A percentile compares a stretch with the other conserved stretches of the same genome.
These are phyloP conservation scores for Emydoidea blandingii DNA, from an alignment of 2,797 vertebrate species.

Conservation along the genomic window DNA sequence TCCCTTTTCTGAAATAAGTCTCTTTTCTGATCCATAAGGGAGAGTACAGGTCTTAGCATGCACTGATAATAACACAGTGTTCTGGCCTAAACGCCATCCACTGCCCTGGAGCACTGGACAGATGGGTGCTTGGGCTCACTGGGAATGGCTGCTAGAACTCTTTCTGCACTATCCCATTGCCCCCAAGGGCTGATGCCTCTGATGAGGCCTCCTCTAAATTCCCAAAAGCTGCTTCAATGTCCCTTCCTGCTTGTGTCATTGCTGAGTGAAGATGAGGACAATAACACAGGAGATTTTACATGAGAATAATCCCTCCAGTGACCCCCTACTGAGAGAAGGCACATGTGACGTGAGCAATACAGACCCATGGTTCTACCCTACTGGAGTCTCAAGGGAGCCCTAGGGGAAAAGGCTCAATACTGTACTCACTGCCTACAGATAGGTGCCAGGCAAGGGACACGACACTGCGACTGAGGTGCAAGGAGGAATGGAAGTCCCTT, in stretches of 20 bases:
- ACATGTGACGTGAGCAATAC: not conserved
- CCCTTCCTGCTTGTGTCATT: not conserved
- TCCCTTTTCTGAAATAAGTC: not conserved
- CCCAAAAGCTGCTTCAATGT: not conserved
- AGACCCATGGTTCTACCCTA: not conserved
- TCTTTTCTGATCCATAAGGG: not conserved
- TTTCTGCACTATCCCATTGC: not conserved
- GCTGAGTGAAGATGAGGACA: not conserved
- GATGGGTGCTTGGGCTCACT: not conserved
- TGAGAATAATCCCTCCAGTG: not conserved
- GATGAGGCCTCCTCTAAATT: not conserved
- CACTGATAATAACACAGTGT: not conserved
- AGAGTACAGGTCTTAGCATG: not conserved
- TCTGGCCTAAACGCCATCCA: not conserved
- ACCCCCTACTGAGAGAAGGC: not conserved
- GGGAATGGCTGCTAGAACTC: not conserved
- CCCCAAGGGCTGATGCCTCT: not conserved
- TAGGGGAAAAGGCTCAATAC: not conserved
- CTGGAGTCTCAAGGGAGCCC: not conserved
- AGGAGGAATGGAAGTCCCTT: not conserved
- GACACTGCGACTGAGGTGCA: not conserved
- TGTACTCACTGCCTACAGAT: not conserved
- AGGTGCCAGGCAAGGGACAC: not conserved
- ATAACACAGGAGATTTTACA: not conserved
- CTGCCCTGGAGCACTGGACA: not conserved